Evolutionary conservation across 35 echinoderm and acorn worm species (phyloP), one percentile per base, ranked within the genome.

Genomic region (Diadema setosum): DNA sequence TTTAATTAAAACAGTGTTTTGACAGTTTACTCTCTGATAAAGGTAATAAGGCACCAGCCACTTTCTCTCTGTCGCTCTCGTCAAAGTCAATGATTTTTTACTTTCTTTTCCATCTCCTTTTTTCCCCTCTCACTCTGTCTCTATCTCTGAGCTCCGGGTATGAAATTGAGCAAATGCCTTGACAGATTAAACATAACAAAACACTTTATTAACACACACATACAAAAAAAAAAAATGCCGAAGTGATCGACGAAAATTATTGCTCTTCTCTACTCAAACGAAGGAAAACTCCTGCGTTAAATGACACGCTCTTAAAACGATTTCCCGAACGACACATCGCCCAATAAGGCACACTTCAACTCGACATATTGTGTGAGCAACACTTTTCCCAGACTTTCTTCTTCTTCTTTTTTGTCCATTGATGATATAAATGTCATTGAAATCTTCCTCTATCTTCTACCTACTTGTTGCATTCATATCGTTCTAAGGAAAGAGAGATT

Each of bases 1-100:
- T 78, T 78, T 78, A 78, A 78, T 78, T 78, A 78, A 78, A 78
- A 39, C 40, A 44, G 73, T 78, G 73, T 78, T 78, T 78, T 78
- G 73, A 78, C 73, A 78, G 73, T 78, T 78, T 78, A 78, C 63
- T 31, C 30, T 34, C 27, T 67, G 63, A 33, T 67, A 67, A 33
- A 67, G 63, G 63, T 67, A 67, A 67, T 5, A 67, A 34, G 27
- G 63, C 63, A 67, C 63, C 63, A 67, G 23, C 63, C 37, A 26
- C 23, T 24, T 34, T 67, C 63, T 67, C 26, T 67, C 30, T 67
- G 27, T 67, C 63, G 21, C 63, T 67, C 63, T 67, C 63, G 2
- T 33, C n/a, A n/a, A n/a, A n/a, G n/a, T n/a, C n/a, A n/a, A n/a
- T n/a, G n/a, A n/a, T n/a, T n/a, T n/a, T n/a, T n/a, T n/a, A n/a